Conservation (phyloP, 2,113 vertebrate species). For the Etia nguti region DNA sequence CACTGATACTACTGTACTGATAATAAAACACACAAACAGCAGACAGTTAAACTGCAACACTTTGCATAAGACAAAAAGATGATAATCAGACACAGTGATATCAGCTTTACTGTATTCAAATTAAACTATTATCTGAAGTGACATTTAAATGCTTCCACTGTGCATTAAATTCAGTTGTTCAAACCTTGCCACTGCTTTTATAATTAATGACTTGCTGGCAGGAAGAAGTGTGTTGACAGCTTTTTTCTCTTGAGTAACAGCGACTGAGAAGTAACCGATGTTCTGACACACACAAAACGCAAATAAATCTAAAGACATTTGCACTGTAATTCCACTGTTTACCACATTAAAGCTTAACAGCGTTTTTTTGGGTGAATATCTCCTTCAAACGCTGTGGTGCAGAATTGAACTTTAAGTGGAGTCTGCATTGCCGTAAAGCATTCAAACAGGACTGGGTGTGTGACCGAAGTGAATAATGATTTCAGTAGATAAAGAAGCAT, state of each 20-base stretch:
- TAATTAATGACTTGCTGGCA: background rate
- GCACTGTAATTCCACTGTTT: background rate
- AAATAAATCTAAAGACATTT: background rate
- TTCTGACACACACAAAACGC: background rate
- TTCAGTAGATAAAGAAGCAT: background rate
- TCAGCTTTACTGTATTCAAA: constrained; percentile 4
- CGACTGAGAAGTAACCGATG: background rate
- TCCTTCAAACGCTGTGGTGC: background rate
- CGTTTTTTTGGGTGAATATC: background rate
- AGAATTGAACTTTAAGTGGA: background rate
- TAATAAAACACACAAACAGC: background rate
- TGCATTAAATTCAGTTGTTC: background rate
- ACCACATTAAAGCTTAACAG: background rate
- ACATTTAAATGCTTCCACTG: background rate
- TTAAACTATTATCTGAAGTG: background rate
- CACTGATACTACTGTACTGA: background rate
- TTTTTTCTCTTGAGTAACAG: background rate
- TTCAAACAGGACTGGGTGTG: background rate
- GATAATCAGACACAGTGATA: background rate
- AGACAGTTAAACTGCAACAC: background rate
- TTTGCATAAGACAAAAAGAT: constrained; percentile 13
- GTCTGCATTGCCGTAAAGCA: background rate
- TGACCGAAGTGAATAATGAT: background rate
- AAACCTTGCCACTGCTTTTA: background rate
- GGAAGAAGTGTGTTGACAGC: background rate